phyloP scores from a whole-genome alignment of 2,113 vertebrate genomes.

The Bathybates hornii region DNA sequence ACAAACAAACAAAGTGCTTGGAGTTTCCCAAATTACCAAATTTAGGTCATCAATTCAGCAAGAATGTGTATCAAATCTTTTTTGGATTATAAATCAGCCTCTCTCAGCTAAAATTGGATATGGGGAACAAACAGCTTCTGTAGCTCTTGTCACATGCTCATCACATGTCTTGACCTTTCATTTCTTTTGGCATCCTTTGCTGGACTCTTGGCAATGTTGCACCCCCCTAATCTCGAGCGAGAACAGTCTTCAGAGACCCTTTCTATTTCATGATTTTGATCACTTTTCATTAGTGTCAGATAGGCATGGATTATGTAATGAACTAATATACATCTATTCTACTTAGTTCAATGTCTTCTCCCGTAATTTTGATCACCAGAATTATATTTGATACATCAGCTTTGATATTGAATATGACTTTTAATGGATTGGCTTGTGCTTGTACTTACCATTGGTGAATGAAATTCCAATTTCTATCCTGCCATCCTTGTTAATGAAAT shows the following conservation, averaged over 20 bases:
- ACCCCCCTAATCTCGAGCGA: neutral
- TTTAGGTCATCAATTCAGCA: neutral
- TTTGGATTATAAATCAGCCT: neutral
- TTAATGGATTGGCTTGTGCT: neutral
- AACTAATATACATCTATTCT: neutral
- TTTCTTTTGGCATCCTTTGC: neutral
- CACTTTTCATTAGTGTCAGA: neutral
- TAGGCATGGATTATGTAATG: neutral
- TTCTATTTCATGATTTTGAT: neutral
- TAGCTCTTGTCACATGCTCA: conserved; percentile 20
- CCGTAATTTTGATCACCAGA: neutral
- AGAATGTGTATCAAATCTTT: neutral
- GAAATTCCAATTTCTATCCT: neutral
- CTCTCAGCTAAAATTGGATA: neutral
- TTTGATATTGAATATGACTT: neutral
- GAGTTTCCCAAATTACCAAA: neutral
- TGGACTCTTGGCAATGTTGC: neutral
- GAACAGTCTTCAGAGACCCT: neutral
- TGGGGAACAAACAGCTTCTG: neutral
- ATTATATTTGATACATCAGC: neutral
- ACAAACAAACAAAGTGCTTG: neutral
- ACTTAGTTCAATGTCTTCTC: neutral
- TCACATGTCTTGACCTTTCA: conserved; percentile 32
- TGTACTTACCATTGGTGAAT: neutral
- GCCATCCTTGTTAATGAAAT: neutral